phyloP scores from a whole-genome alignment of 2,888 invertebrate genomes.

The Drosophila conformis region DNA sequence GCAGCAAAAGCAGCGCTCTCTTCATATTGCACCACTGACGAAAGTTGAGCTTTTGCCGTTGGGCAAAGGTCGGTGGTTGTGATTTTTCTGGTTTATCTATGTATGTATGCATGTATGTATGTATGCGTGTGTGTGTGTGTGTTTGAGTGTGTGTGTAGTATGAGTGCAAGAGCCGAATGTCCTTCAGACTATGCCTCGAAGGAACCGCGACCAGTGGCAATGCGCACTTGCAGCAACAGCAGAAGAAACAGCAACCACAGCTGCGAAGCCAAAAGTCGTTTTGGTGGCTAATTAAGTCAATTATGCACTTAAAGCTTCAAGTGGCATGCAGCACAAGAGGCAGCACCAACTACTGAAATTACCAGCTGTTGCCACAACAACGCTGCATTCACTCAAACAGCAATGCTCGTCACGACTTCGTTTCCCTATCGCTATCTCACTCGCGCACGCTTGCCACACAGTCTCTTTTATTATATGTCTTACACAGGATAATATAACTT shows the following conservation, averaged over 20 bases:
- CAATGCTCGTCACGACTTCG: constrained; percentile 74
- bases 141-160: not conserved
- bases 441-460: constrained; percentile 8
- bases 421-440: constrained; percentile 54
- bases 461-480: constrained; percentile 28
- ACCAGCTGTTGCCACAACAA: constrained; percentile 26
- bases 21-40: constrained; percentile 20
- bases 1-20: constrained; percentile 46
- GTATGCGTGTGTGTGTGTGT: not conserved
- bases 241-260: constrained; percentile 17
- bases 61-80: not conserved
- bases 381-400: constrained; percentile 74
- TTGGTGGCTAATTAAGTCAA: constrained; percentile 78
- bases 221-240: constrained; percentile 32
- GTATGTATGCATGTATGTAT: not conserved
- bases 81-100: not conserved
- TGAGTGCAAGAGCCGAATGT: constrained; percentile 40
- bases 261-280: constrained; percentile 63
- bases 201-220: constrained; percentile 48
- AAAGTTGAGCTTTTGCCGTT: constrained; percentile 27
- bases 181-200: constrained; percentile 67
- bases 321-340: constrained; percentile 64
- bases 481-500: not conserved
- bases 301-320: constrained; percentile 76
- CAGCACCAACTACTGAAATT: not conserved